Percentiles rank a stretch among this genome's conserved stretches.
Conservation (phyloP, 2,113 vertebrate species). For the mouse (Mus musculus) region GRCm39 chrX:51013001-51013500, state of each 20-base stretch:
- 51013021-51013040: not conserved
- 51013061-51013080: not conserved
- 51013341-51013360: not conserved
- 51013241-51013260: not conserved
- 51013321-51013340: not conserved
- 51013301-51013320: not conserved
- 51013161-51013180: not conserved
- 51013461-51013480: too few relatives aligned
- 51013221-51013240: not conserved
- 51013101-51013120: not conserved
- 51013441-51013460: too few relatives aligned
- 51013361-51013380: too few relatives aligned
- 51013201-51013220: not conserved
- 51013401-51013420: too few relatives aligned
- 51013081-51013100: not conserved
- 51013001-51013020: not conserved
- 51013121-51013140: not conserved
- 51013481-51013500: too few relatives aligned
- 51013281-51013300: not conserved
- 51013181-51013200: not conserved
- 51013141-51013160: not conserved
- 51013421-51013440: too few relatives aligned
- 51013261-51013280: not conserved
- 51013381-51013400: too few relatives aligned
- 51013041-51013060: not conserved